Conservation (phyloP, 2,113 vertebrate genomes). For the Strigops habroptila region DNA sequence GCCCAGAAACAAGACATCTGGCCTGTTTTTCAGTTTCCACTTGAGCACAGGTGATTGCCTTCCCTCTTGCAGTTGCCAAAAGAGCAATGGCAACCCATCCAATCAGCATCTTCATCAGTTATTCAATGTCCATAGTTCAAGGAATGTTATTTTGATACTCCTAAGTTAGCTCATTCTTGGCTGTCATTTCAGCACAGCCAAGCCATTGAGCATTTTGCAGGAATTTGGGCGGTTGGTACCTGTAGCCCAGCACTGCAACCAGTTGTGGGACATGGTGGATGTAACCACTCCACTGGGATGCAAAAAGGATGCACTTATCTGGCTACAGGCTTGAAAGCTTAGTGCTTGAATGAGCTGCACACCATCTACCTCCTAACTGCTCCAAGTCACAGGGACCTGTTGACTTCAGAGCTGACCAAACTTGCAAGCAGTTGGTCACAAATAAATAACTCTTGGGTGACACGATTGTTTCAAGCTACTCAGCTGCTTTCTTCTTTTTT, state of each 20-base stretch:
- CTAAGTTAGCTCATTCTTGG: neutral
- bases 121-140: accelerated
- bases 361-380: neutral
- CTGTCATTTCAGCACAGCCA: neutral
- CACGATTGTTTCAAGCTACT: neutral
- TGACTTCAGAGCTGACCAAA: neutral
- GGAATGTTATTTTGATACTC: neutral
- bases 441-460: neutral
- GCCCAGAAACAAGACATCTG: neutral
- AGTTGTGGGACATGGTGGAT: neutral
- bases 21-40: neutral
- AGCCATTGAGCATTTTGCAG: neutral
- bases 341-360: neutral
- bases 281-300: neutral
- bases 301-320: neutral
- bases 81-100: accelerated
- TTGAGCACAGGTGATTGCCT: neutral
- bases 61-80: neutral
- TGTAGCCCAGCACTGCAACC: neutral
- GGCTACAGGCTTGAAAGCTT: neutral
- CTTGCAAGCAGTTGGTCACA: neutral
- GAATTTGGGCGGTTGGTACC: neutral
- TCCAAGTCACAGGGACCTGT: accelerated
- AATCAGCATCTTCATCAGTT: accelerated
- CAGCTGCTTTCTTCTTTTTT: neutral